Conservation (phyloP, 2,888 invertebrate genomes). For the Temnothorax rugatulus region DNA sequence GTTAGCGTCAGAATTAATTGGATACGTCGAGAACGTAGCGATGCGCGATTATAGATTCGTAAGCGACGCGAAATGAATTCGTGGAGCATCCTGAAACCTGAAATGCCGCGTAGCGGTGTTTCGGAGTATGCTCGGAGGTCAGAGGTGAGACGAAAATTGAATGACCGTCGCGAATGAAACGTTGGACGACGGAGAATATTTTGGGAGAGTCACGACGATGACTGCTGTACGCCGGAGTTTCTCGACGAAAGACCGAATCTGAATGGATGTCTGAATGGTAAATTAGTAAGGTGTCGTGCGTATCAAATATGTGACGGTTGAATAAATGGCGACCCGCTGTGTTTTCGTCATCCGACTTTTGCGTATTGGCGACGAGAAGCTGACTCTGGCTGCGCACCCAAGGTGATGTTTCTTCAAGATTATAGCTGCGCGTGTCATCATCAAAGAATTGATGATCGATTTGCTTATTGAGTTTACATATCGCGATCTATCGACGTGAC, state of each 20-base stretch:
- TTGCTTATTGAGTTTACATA: slow-evolving; percentile 5
- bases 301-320: background rate
- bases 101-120: slow-evolving; percentile 26
- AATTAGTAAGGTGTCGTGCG: slow-evolving; percentile 15
- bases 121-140: background rate
- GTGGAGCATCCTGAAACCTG: background rate
- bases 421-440: background rate
- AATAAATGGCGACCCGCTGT: background rate
- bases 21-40: background rate
- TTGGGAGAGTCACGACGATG: background rate
- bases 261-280: slow-evolving; percentile 22
- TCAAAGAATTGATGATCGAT: slow-evolving; percentile 1
- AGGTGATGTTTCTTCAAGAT: slow-evolving; percentile 14
- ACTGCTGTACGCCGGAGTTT: slow-evolving; percentile 36
- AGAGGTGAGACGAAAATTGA: slow-evolving; percentile 35
- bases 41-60: background rate
- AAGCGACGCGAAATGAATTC: slow-evolving; percentile 5
- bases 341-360: slow-evolving; percentile 27
- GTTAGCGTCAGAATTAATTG: slow-evolving; percentile 37
- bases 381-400: background rate
- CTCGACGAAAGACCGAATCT: slow-evolving; percentile 37
- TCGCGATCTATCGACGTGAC: background rate
- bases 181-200: background rate
- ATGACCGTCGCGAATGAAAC: slow-evolving; percentile 36
- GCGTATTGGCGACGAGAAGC: background rate